Evolutionary conservation across 2,113 vertebrate genomes (phyloP).

Genomic region (Scartelaos histophorus): DNA sequence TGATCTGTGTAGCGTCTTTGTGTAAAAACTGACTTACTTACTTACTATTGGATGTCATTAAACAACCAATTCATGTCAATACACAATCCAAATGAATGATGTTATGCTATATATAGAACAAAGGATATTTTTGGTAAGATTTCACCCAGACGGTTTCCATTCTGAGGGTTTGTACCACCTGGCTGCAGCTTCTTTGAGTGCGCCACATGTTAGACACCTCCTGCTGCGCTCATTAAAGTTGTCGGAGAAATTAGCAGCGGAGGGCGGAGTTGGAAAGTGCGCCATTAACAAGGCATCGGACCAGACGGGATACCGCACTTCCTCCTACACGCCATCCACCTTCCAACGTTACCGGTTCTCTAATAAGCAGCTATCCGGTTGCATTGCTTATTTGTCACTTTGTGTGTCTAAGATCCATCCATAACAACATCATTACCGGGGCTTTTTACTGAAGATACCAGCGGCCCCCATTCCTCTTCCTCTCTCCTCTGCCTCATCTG

Average conservation of each 20-base stretch:
- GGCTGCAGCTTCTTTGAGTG: conserved; percentile 2
- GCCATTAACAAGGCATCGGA: conserved; percentile 42
- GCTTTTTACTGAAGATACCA: conserved; percentile 67
- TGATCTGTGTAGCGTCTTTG: too few species aligned
- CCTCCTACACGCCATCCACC: conserved; percentile 48
- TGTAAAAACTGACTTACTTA: too few species aligned
- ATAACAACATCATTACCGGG: conserved; percentile 77
- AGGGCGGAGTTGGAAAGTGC: background rate
- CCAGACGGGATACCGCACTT: conserved; percentile 54
- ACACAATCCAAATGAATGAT: background rate
- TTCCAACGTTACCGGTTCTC: conserved; percentile 59
- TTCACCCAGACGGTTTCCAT: background rate
- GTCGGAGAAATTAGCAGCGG: conserved; percentile 6
- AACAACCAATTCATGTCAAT: too few species aligned
- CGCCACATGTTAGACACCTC: conserved; percentile 5
- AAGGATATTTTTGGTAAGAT: background rate
- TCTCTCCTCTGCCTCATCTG: conserved; percentile 63
- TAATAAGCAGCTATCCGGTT: conserved; percentile 66
- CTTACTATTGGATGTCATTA: too few species aligned
- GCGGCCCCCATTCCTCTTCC: conserved; percentile 4
- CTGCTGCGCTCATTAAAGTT: conserved; percentile 48
- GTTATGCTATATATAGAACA: background rate
- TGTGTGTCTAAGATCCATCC: conserved; percentile 68
- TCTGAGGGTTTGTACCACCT: background rate
- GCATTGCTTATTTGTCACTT: conserved; percentile 64